These are phyloP conservation scores for Sebastiscus tertius DNA, from an alignment of 2,797 vertebrate species.

Conservation along the genomic window DNA sequence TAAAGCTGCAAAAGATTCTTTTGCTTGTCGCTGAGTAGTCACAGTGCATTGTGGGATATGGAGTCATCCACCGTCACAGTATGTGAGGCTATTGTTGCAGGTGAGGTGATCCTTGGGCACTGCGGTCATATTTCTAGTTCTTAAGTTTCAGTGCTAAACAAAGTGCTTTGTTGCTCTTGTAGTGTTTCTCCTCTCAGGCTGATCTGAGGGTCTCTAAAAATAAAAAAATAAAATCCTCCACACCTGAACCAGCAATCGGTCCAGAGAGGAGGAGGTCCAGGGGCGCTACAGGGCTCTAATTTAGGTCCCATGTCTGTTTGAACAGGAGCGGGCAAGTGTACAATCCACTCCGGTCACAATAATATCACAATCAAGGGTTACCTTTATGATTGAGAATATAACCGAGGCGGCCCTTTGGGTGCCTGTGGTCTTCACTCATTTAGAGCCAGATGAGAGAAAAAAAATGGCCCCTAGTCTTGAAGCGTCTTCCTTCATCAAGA, in stretches of 20 bases:
- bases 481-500: slow-evolving; percentile 18
- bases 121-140: slow-evolving; percentile 9
- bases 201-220: slow-evolving; percentile 25
- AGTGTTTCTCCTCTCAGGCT: slow-evolving; percentile 30
- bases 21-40: slow-evolving; percentile 9
- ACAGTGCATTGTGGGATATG: slow-evolving; percentile 36
- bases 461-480: slow-evolving; percentile 35
- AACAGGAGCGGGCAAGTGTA: slow-evolving; percentile 49
- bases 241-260: slow-evolving; percentile 36
- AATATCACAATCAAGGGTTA: slow-evolving; percentile 39
- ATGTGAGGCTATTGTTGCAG: not conserved
- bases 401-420: slow-evolving; percentile 9
- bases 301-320: slow-evolving; percentile 60
- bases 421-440: slow-evolving; percentile 32
- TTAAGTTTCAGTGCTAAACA: slow-evolving; percentile 48
- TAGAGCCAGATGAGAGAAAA: slow-evolving; percentile 34
- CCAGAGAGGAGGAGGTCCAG: slow-evolving; percentile 30
- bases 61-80: not conserved
- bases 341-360: slow-evolving; percentile 52
- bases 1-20: slow-evolving; percentile 28
- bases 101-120: slow-evolving; percentile 16
- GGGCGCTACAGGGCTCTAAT: slow-evolving; percentile 58
- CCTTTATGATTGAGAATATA: slow-evolving; percentile 38
- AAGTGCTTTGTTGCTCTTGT: slow-evolving; percentile 66
- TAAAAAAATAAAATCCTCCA: slow-evolving; percentile 6